Evolutionary conservation across 2,888 invertebrate species (phyloP).

Genomic region (Strigamia maritima): DNA sequence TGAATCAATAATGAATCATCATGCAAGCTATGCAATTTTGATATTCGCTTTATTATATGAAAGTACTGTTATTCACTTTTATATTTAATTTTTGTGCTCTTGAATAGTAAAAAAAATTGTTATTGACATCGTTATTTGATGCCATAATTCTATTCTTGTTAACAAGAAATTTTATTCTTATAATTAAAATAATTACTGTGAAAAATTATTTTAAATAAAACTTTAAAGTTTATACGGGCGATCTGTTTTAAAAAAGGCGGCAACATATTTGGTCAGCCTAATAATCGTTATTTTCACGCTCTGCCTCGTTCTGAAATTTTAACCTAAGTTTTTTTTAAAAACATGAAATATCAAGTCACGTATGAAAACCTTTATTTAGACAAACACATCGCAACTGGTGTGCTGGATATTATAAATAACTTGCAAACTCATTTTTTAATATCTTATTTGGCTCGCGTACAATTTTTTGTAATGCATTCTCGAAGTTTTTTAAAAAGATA

Average conservation of each 20-base stretch:
- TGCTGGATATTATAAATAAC: too few relatives aligned
- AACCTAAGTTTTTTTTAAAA: too few relatives aligned
- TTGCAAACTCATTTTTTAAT: too few relatives aligned
- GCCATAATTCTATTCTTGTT: neutral
- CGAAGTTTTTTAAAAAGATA: neutral
- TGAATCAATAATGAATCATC: neutral
- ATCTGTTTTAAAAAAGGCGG: too few relatives aligned
- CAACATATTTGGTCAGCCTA: too few relatives aligned
- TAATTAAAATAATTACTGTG: neutral
- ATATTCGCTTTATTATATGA: neutral
- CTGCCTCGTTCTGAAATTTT: too few relatives aligned
- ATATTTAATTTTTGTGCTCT: neutral
- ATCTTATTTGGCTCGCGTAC: too few relatives aligned
- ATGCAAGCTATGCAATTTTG: neutral
- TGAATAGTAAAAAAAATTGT: neutral
- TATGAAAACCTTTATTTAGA: too few relatives aligned
- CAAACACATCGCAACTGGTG: too few relatives aligned
- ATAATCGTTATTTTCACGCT: too few relatives aligned
- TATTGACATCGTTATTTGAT: neutral
- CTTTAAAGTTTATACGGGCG: too few relatives aligned
- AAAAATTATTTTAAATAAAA: neutral
- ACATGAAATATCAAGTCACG: too few relatives aligned
- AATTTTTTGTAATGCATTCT: neutral
- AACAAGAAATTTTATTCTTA: neutral
- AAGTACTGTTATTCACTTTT: neutral